Evolutionary conservation across 2,888 invertebrate species (phyloP), one percentile per base, ranked within the genome.

Genomic region (Xestia ashworthii): DNA sequence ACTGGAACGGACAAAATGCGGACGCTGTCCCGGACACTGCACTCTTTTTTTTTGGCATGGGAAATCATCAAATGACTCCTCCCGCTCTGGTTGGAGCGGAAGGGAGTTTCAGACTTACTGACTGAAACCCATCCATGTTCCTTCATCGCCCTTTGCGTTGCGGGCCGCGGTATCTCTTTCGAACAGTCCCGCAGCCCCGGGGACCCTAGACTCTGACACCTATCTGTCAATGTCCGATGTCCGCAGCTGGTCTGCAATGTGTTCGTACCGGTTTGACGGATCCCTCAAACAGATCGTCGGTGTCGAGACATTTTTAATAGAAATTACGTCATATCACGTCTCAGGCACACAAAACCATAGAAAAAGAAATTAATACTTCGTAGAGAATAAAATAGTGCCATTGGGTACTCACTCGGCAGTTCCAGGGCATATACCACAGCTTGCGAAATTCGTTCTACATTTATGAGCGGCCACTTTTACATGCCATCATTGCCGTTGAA

Each of bases 281-380:
- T 60, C 16, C 58, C 32, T 32, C 66, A 46, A 58, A 66, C 50
- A 70, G 46, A 77, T 72, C 62, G 62, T 81, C 68, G 19, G 67
- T 53, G 32, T 84, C 71, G 65, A 83, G 81, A 78, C 19, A 66
- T 77, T 80, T 69, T 81, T 25, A 71, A 69, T 60, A 64, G 50
- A 64, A 78, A 72, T 81, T 78, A 84, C 74, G 81, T 84, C 77
- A 48, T 73, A 71, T 68, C 68, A 80, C 50, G 77, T 71, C 48
- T 19, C n/a, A 77, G 66, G 60, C 44, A 72, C 11, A 72, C 44
- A 9, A 32, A 66, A 53, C 5, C 9, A 19, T 38, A 32, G n/a
- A 12, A 32, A 58, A 78, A 25, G 16, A 14, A 19, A 80, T 74
- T 79, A 80, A 79, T 53, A 50, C 58, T 80, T 80, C 1, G 38